Evolutionary conservation across 2,888 invertebrate species (phyloP).

Genomic region (Phytoseiulus persimilis): DNA sequence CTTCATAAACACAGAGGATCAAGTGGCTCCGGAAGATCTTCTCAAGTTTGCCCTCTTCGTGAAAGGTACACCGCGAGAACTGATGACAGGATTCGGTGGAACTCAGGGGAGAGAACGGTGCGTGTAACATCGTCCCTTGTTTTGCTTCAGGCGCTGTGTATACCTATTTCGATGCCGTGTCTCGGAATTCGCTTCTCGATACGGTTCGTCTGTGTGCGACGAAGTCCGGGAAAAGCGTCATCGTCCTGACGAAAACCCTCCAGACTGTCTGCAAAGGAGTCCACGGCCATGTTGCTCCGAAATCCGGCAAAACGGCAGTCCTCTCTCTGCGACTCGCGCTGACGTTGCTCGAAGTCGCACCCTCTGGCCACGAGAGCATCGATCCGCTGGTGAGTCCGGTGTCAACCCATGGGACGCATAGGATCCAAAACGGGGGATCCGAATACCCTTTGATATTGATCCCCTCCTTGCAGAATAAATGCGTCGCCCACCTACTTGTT

Average conservation of each 20-base stretch:
- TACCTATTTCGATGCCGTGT: constrained; percentile 18
- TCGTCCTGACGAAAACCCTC: not conserved
- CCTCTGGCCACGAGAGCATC: not conserved
- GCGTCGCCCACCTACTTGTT: not conserved
- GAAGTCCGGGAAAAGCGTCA: constrained; percentile 5
- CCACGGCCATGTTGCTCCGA: constrained; percentile 20
- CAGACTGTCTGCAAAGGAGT: not conserved
- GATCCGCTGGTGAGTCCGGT: constrained; percentile 27
- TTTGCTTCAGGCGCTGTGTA: not conserved
- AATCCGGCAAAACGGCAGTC: constrained; percentile 9
- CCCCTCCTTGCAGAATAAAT: not conserved
- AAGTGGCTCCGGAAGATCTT: not conserved
- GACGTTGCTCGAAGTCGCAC: not conserved
- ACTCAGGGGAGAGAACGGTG: too few relatives aligned
- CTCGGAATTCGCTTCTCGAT: not conserved
- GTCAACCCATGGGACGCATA: too few relatives aligned
- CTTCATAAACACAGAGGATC: not conserved
- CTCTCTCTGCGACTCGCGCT: constrained; percentile 1
- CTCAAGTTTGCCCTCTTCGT: not conserved
- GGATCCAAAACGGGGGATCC: too few relatives aligned
- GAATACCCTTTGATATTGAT: not conserved
- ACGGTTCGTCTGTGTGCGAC: constrained; percentile 13
- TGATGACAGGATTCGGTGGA: too few relatives aligned
- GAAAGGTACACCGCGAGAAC: not conserved
- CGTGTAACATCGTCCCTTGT: too few relatives aligned